Evolutionary conservation across 2,113 vertebrate genomes (phyloP).

Genomic region (Tupaia tana): DNA sequence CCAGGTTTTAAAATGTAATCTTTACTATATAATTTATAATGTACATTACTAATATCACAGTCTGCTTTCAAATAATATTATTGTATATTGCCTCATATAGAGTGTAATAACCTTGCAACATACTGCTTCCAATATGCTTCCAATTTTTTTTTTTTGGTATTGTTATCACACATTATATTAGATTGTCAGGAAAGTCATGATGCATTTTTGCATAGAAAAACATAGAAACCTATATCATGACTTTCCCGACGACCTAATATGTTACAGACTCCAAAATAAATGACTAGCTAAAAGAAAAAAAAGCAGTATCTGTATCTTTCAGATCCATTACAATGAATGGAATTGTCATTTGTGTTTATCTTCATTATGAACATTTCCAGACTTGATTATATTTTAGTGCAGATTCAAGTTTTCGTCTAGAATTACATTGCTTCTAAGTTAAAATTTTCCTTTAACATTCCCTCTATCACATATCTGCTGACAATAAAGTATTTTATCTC

Average conservation of each 20-base stretch:
- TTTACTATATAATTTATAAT: not conserved
- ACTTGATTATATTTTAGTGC: not conserved
- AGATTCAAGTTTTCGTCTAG: not conserved
- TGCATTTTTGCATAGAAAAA: too few species aligned
- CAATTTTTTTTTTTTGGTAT: not conserved
- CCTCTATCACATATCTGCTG: not conserved
- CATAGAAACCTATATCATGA: too few species aligned
- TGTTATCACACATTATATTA: not conserved
- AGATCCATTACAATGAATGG: not conserved
- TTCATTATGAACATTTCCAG: not conserved
- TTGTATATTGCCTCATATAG: not conserved
- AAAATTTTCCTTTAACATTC: not conserved
- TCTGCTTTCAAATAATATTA: not conserved
- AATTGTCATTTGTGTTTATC: not conserved
- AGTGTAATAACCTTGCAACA: not conserved
- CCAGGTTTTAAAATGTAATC: not conserved
- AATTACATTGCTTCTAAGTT: not conserved
- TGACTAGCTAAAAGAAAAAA: too few species aligned
- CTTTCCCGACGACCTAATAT: too few species aligned
- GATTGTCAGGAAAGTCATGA: too few species aligned
- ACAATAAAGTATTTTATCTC: not conserved
- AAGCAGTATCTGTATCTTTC: too few species aligned
- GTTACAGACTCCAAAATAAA: not conserved
- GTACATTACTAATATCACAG: not conserved
- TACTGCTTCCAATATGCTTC: not conserved